Base-by-base conservation (phyloP, 1,140 invertebrate genomes). In the Riptortus pedestris region DNA sequence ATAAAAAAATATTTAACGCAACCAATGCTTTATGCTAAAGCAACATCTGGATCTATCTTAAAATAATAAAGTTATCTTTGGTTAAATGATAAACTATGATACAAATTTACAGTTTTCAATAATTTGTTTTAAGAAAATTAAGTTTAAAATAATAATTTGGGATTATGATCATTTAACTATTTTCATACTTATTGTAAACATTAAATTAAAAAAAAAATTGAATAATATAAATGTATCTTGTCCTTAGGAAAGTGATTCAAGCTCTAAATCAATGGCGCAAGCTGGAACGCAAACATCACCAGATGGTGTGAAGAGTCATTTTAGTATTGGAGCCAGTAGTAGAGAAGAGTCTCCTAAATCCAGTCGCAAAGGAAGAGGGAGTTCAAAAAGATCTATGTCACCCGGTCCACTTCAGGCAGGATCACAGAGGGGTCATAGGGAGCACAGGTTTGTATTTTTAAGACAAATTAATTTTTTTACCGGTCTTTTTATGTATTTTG, bases 251-350 rank as follows among this genome's bases (percentile, higher is more conserved):
- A 60, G 47, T 38, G 66, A 69, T 20, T 69, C 66, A 2, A 69
- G 66, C 31, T 66, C 63, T 31, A 69, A 68, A 28, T 79, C 79
- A 64, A 73, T 87, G 20, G 84, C 84, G 0, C 85, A 87, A 73
- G 83, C 84, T 14, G 84, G 85, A 63, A 88, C 86, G 0, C 86
- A 88, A 72, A 88, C 86, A 2, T 87, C 85, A 66, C 86, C 86
- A 0, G 86, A 88, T 60, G 80, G 75, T 16, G 75, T 80, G 67
- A 81, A 79, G 64, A 76, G 78, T 20, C 80, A 83, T 67, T 85
- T 85, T 70, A 83, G 77, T 60, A 31, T 52, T 52, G 47, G 64
- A n/a, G 31, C 59, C 28, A 57, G 52, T 43, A 60, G 65, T 57
- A 29, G 18, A 20, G 65, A 20, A n/a, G 1, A 74, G 75, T 43